Evolutionary conservation across 2,113 vertebrate species (phyloP), one percentile per base, ranked within the genome.

Genomic region (Amphiprion percula): DNA sequence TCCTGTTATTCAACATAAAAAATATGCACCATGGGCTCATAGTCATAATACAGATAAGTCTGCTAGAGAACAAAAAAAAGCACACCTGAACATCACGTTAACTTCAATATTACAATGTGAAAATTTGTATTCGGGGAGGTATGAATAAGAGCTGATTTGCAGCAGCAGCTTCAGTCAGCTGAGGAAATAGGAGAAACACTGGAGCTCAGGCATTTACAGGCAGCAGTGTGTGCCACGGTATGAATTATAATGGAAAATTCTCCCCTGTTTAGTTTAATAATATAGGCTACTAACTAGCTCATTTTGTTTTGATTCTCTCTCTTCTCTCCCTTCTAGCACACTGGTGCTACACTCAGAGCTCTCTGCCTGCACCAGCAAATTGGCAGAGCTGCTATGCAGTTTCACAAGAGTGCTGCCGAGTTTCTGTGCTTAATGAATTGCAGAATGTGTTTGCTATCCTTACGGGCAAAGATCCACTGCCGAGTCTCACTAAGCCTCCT

Each of bases 351-450:
- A 70, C 79, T 78, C 63, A 53, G 73, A 84, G 61, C 76, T 79
- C 80, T 89, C 72, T 53, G 86, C 61, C 84, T 69, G 33, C 77
- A 70, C 68, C 50, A 56, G 86, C 87, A 92, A 91, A 89, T 91
- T 92, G 90, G 86, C 86, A 90, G 83, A 79, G 84, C 85, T 84
- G 79, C 88, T 82, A 74, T 74, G 89, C 85, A 74, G 85, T 87
- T 90, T 80, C 77, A 86, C 83, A 74, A 86, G 73, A 83, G 84
- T 66, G 83, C 86, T 74, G 89, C 89, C 67, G 77, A 86, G 88
- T 87, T 81, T 84, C 87, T 87, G 81, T 87, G 87, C 83, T 85
- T 93, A 92, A 93, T 94, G 92, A 92, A 92, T 91, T 91, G 91
- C 82, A 77, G 86, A 87, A 90, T 86, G 82, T 87, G 85, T 94